These are phyloP conservation scores for Timema podura DNA, from an alignment of 2,888 invertebrate species.

Conservation along the genomic window DNA sequence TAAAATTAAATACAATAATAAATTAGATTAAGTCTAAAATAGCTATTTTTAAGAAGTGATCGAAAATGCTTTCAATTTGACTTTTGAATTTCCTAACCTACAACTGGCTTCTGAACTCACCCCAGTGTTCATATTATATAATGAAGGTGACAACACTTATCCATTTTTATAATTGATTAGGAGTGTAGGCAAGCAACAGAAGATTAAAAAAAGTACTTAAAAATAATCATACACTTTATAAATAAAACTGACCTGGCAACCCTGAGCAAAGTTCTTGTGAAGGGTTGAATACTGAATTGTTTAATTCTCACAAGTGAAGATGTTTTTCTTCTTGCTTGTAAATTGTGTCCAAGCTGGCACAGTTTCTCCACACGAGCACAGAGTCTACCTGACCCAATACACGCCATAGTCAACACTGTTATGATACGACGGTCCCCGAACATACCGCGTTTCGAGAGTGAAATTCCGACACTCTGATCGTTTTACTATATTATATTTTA, in stretches of 20 bases:
- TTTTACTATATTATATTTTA: constrained; percentile 24
- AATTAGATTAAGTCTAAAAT: no score
- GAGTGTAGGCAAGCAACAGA: no score
- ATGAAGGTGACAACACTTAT: no score
- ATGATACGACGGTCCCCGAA: constrained; percentile 51
- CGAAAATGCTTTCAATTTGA: no score
- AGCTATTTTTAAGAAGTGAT: no score
- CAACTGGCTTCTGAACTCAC: no score
- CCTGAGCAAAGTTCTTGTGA: constrained; percentile 44
- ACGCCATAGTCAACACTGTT: constrained; percentile 78
- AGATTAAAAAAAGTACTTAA: no score
- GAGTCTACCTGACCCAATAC: constrained; percentile 76
- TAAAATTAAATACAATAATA: no score
- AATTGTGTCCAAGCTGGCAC: constrained; percentile 72
- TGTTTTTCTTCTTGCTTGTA: constrained; percentile 61
- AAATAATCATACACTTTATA: neutral
- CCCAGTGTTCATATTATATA: no score
- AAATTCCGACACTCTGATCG: constrained; percentile 23
- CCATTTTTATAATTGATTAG: no score
- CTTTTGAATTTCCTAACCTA: no score
- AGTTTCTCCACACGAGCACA: constrained; percentile 78
- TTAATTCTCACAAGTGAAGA: constrained; percentile 63
- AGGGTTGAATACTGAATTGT: constrained; percentile 57
- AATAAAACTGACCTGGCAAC: constrained; percentile 45
- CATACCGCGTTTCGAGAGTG: constrained; percentile 28